Evolutionary conservation across 2,113 vertebrate genomes (phyloP).

Genomic region (Phaethon lepturus): DNA sequence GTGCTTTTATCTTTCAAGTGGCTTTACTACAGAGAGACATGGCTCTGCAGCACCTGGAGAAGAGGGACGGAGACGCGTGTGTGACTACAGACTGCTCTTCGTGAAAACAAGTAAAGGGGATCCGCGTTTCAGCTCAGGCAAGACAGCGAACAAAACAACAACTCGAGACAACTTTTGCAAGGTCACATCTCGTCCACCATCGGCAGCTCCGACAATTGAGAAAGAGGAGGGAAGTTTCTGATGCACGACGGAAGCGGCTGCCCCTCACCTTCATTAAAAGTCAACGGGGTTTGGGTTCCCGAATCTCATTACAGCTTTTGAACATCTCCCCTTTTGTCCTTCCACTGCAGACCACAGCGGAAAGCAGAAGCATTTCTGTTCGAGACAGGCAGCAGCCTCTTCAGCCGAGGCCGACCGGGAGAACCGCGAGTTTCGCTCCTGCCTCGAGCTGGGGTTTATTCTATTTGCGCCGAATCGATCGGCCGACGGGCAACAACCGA

Average conservation of each 20-base stretch:
- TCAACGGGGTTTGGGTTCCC: slow-evolving; percentile 24
- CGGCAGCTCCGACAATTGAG: background rate
- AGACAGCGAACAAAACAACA: background rate
- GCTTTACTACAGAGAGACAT: background rate
- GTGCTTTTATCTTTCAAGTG: background rate
- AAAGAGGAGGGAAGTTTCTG: background rate
- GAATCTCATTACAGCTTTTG: background rate
- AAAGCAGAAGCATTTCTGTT: background rate
- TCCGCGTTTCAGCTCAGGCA: background rate
- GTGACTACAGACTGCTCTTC: background rate
- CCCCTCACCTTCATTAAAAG: slow-evolving; percentile 26
- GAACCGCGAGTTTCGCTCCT: background rate
- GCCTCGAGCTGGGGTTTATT: background rate
- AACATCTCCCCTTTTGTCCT: slow-evolving; percentile 13
- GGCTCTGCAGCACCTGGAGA: background rate
- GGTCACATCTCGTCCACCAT: background rate
- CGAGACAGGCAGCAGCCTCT: background rate
- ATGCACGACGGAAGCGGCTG: background rate
- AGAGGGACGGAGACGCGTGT: background rate
- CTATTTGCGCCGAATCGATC: accelerated
- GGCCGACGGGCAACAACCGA: background rate
- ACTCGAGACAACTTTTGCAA: background rate
- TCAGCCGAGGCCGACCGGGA: background rate
- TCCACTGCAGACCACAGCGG: background rate
- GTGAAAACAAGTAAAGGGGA: background rate